These are phyloP conservation scores for Mobula hypostoma DNA, from an alignment of 2,113 vertebrate species.

Conservation along the genomic window DNA sequence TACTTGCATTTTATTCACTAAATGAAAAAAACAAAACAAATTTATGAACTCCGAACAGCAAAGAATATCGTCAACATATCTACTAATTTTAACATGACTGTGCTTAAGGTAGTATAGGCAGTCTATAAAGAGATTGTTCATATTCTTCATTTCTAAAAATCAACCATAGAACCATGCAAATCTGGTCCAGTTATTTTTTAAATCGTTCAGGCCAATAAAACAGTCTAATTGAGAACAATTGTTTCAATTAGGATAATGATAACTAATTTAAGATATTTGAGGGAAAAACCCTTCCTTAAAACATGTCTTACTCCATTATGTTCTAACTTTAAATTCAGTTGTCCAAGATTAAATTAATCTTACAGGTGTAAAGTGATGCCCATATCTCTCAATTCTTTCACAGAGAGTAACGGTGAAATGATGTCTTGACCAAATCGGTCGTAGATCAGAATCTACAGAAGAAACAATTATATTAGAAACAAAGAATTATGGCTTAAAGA, in stretches of 20 bases:
- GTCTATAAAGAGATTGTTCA: neutral
- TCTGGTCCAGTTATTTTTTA: no score
- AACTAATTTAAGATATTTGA: neutral
- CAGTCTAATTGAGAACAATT: neutral
- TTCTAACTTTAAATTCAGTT: neutral
- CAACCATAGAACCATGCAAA: no score
- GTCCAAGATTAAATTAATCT: conserved; percentile 45
- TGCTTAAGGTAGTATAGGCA: neutral
- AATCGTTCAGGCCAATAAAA: neutral
- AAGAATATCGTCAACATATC: neutral
- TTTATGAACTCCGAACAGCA: neutral
- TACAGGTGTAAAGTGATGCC: conserved; percentile 95
- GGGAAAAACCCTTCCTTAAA: neutral
- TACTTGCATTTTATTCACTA: neutral
- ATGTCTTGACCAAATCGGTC: conserved; percentile 98
- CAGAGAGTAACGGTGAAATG: conserved; percentile 88
- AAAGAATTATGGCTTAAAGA: neutral
- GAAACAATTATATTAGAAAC: conserved; percentile 9
- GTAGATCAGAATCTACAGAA: conserved; percentile 82
- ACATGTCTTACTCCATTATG: neutral
- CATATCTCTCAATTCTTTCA: conserved; percentile 96
- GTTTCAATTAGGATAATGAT: no score
- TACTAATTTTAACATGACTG: neutral
- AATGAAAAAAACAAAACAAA: neutral
- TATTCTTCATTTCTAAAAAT: neutral